Conservation (phyloP, 1,140 invertebrate species). For the Trichogramma pretiosum region DNA sequence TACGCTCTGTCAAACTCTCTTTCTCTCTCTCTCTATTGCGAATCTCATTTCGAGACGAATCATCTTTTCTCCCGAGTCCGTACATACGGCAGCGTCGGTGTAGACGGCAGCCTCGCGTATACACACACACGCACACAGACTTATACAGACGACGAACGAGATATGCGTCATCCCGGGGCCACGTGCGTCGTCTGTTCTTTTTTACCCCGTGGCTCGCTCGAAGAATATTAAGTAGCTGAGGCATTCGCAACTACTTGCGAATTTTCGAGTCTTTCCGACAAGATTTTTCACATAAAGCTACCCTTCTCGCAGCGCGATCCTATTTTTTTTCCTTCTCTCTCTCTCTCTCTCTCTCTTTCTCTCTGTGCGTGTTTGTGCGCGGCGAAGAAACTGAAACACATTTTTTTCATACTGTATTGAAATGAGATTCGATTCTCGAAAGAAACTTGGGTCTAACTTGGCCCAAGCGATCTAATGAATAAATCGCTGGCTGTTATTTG, state of each 20-base stretch:
- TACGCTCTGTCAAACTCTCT: no score
- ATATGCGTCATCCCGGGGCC: no score
- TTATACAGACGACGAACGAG: no score
- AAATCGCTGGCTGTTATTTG: constrained; percentile 1
- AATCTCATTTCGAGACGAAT: no score
- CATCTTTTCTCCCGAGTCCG: no score
- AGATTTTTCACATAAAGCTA: constrained; percentile 14
- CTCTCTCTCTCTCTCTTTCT: neutral
- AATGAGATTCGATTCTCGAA: constrained; percentile 13
- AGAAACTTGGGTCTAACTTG: constrained; percentile 10
- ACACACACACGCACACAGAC: no score
- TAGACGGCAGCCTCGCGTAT: no score
- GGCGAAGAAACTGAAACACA: neutral
- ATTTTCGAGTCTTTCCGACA: constrained; percentile 11
- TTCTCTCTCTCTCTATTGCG: no score
- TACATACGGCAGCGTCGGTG: no score
- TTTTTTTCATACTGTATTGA: constrained; percentile 7
- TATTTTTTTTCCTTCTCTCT: neutral
- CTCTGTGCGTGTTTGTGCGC: constrained; percentile 1
- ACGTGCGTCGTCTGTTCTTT: neutral
- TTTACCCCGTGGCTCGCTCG: constrained; percentile 4
- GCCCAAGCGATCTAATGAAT: constrained; percentile 9
- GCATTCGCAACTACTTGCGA: neutral
- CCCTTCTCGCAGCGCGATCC: no score
- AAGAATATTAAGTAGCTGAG: constrained; percentile 10